Percentiles rank a stretch among this genome's conserved stretches.
Evolutionary conservation across 1,140 invertebrate species (phyloP).

Genomic region (Rhysida immarginata): DNA sequence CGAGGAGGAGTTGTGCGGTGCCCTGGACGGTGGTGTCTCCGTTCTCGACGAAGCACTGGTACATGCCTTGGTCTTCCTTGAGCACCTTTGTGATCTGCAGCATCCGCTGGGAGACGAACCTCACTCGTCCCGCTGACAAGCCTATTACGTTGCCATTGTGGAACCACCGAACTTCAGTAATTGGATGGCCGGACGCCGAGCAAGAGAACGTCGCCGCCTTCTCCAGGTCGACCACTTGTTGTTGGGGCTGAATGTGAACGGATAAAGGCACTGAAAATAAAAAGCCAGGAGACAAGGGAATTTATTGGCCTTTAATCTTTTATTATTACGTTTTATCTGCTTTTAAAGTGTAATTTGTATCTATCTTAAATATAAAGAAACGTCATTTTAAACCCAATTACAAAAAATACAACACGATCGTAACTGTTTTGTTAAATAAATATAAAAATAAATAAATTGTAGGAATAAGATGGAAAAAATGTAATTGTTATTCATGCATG

Average conservation of each 20-base stretch:
- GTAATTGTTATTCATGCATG: no score
- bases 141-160: slow-evolving; percentile 38
- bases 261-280: slow-evolving; percentile 31
- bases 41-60: slow-evolving; percentile 75
- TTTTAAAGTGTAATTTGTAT: no score
- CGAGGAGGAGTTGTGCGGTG: slow-evolving; percentile 60
- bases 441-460: no score
- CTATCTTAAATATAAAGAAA: no score
- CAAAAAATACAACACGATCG: no score
- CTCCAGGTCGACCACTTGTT: slow-evolving; percentile 25
- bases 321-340: no score
- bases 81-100: slow-evolving; percentile 52
- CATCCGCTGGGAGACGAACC: slow-evolving; percentile 17
- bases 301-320: no score
- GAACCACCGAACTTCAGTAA: slow-evolving; percentile 26
- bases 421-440: no score
- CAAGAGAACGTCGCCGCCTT: slow-evolving; percentile 25
- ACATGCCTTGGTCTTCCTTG: slow-evolving; percentile 67
- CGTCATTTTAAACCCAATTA: no score
- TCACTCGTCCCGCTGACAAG: slow-evolving; percentile 20
- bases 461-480: no score
- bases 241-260: slow-evolving; percentile 21
- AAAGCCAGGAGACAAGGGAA: background rate
- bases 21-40: slow-evolving; percentile 71
- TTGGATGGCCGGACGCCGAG: slow-evolving; percentile 42